A percentile compares a stretch with the other conserved stretches of the same genome.
These are phyloP conservation scores for Malacoctenus gilli DNA, from an alignment of 2,797 vertebrate species.

Conservation along the genomic window DNA sequence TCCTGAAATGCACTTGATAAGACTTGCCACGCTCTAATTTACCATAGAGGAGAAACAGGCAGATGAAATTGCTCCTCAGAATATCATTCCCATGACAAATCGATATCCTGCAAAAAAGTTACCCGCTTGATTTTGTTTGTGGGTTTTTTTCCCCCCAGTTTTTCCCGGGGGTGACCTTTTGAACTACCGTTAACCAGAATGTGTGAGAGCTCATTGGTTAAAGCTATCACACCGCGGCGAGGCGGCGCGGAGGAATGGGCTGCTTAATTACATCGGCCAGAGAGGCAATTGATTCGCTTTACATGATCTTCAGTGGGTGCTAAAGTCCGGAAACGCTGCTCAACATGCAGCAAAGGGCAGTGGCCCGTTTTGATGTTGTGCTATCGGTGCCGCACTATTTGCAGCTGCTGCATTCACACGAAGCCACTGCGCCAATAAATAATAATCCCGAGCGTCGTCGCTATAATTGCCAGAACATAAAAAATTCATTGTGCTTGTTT, in stretches of 20 bases:
- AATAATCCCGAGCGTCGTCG: background rate
- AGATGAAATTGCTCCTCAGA: conserved; percentile 57
- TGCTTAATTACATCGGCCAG: conserved; percentile 7
- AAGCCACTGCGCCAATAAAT: background rate
- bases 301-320: conserved; percentile 3
- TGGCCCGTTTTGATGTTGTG: too few relatives aligned
- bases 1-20: conserved; percentile 61
- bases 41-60: conserved; percentile 53
- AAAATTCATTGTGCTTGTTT: conserved; percentile 1
- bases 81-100: conserved; percentile 63
- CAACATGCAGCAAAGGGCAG: background rate
- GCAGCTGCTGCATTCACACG: background rate
- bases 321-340: conserved; percentile 1
- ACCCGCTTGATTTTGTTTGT: conserved; percentile 30
- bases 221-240: background rate
- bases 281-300: background rate
- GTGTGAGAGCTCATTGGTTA: conserved; percentile 22
- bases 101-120: conserved; percentile 51
- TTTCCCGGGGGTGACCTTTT: conserved; percentile 40
- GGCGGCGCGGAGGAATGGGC: background rate
- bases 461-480: background rate
- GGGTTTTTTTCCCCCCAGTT: too few relatives aligned
- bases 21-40: conserved; percentile 59
- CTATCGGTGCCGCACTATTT: too few relatives aligned
- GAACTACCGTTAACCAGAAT: conserved; percentile 42